A percentile compares a stretch with the other conserved stretches of the same genome.
Conservation (phyloP, 2,113 vertebrate species). For the Callithrix jacchus region DNA sequence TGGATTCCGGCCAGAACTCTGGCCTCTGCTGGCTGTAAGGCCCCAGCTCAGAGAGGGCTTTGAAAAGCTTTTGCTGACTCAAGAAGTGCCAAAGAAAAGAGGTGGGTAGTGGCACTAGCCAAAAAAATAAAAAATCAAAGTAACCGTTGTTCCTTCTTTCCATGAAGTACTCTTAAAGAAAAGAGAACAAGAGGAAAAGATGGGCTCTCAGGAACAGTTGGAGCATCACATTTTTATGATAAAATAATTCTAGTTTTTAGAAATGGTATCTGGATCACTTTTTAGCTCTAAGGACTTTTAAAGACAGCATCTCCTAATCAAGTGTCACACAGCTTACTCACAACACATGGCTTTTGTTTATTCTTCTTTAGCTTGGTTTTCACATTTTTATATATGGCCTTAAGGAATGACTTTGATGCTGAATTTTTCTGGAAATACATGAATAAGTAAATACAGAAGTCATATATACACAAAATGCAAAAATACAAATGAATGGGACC, state of each 20-base stretch:
- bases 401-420: slow-evolving; percentile 84
- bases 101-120: slow-evolving; percentile 32
- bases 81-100: slow-evolving; percentile 71
- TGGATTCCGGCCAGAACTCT: slow-evolving; percentile 73
- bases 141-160: slow-evolving; percentile 64
- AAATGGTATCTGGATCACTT: slow-evolving; percentile 55
- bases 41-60: slow-evolving; percentile 29
- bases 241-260: slow-evolving; percentile 44
- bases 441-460: slow-evolving; percentile 82
- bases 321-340: slow-evolving; percentile 60
- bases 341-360: slow-evolving; percentile 84
- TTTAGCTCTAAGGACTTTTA: slow-evolving; percentile 59
- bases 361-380: slow-evolving; percentile 81
- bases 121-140: slow-evolving; percentile 24
- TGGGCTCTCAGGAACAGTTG: neutral
- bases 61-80: slow-evolving; percentile 75
- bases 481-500: slow-evolving; percentile 79
- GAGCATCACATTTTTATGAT: fast-evolving
- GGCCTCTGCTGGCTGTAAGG: slow-evolving; percentile 27
- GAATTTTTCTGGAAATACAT: slow-evolving; percentile 69
- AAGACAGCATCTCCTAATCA: slow-evolving; percentile 67
- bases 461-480: slow-evolving; percentile 70
- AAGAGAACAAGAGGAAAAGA: neutral
- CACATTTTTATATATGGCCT: slow-evolving; percentile 81
- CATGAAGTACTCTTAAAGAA: slow-evolving; percentile 38